Base-by-base conservation (phyloP, 2,113 vertebrate species). In the western clawed frog (Xenopus tropicalis) region DNA sequence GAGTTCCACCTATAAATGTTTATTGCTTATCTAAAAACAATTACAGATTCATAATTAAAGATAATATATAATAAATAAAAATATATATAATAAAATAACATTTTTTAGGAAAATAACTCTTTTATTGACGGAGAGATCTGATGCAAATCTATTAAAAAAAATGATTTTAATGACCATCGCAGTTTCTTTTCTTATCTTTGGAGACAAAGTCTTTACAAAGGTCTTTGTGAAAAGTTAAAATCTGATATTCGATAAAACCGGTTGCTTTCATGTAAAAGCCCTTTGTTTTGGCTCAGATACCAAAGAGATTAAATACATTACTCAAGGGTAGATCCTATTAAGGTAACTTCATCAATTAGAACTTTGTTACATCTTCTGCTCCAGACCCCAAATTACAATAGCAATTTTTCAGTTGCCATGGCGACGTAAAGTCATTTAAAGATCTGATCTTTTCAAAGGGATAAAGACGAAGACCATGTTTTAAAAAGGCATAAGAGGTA, bases 301-400 rank as follows among this genome's bases (percentile, higher is more conserved):
- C 29, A 72, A n/a, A 44, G 63, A 59, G 63, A 74, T 74, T 74
- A 67, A 74, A 66, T 74, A 21, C 54, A 74, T 74, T 66, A 67
- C 71, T 67, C 63, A 73, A 74, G 63, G 71, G 54, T 48, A 74
- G 14, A 74, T 42, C 56, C 54, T 67, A 66, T 74, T 74, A 74
- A 67, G 63, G 52, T 66, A 74, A 74, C 62, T 73, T 73, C 29
- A 65, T 73, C 62, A 73, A 73, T 73, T 73, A 66, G 62, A 73
- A 73, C 51, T 73, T 66, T 66, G 29, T 42, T 42, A 43, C 13
- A 66, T 24, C 20, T 48, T 24, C 52, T 12, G n/a, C 24, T 64
- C 24, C 20, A 48, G 51, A 25, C 70, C 20, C 7, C 21, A 74
- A 58, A 73, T 73, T 66, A 63, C 52, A 22, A 8, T 17, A 66